phyloP scores from a whole-genome alignment of 2,113 vertebrate species.

The Callionymus lyra region DNA sequence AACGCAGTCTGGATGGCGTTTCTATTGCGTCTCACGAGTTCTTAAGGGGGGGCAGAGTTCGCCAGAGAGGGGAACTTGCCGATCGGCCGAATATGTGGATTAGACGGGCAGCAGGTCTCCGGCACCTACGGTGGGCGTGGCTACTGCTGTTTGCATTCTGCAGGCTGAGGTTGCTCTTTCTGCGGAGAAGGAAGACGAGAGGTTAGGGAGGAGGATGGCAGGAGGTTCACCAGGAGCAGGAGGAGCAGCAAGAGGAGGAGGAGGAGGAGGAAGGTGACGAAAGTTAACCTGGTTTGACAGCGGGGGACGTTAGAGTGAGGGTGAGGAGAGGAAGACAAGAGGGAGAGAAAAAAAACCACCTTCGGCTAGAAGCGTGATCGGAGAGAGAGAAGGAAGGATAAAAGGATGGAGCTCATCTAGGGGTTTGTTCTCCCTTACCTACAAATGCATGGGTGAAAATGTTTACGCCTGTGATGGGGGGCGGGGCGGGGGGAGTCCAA shows the following conservation, averaged over 20 bases:
- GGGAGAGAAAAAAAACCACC: slow-evolving; percentile 5
- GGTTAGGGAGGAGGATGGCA: neutral
- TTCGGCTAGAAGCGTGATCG: slow-evolving; percentile 6
- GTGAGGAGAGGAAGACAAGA: slow-evolving; percentile 4
- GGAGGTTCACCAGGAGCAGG: slow-evolving; percentile 1
- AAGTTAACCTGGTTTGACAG: slow-evolving; percentile 4
- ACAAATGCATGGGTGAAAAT: slow-evolving; percentile 91
- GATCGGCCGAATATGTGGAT: slow-evolving; percentile 64
- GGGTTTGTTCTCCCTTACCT: slow-evolving; percentile 86
- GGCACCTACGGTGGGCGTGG: slow-evolving; percentile 54
- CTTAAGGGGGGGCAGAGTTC: slow-evolving; percentile 58
- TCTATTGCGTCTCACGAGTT: slow-evolving; percentile 54
- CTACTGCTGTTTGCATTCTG: slow-evolving; percentile 98
- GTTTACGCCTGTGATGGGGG: slow-evolving; percentile 81
- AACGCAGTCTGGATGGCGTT: slow-evolving; percentile 59
- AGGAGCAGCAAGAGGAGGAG: slow-evolving; percentile 6
- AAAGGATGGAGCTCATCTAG: slow-evolving; percentile 18
- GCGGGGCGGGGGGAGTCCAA: slow-evolving; percentile 42
- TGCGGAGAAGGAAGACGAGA: slow-evolving; percentile 45
- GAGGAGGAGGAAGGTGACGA: slow-evolving; percentile 11
- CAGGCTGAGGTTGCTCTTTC: slow-evolving; percentile 87
- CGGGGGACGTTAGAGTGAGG: slow-evolving; percentile 12
- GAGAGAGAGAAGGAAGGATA: slow-evolving; percentile 18
- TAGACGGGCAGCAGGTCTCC: slow-evolving; percentile 46
- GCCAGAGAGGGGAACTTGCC: slow-evolving; percentile 63